Conservation (phyloP, 2,113 vertebrate genomes). For the Anguilla japonica region DNA sequence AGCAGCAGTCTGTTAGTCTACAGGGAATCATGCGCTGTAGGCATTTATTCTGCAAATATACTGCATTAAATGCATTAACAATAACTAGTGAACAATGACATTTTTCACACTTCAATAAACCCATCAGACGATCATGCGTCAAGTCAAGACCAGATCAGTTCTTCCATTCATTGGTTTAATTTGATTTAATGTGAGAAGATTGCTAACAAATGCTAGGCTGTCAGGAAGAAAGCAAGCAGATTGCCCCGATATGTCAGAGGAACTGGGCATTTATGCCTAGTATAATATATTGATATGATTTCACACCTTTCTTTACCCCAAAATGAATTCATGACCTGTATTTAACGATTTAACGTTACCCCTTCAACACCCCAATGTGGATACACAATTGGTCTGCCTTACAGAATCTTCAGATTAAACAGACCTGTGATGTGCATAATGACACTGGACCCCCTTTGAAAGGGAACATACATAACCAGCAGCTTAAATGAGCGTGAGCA, state of each 20-base stretch:
- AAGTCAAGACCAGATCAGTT: neutral
- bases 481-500: neutral
- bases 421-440: neutral
- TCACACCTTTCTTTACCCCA: neutral
- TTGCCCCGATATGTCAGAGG: neutral
- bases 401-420: neutral
- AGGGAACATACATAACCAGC: neutral
- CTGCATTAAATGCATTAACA: neutral
- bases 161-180: neutral
- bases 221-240: neutral
- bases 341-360: neutral
- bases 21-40: neutral
- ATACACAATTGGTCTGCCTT: neutral
- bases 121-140: neutral
- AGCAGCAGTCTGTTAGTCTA: neutral
- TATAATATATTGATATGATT: neutral
- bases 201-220: neutral
- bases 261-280: neutral
- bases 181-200: neutral
- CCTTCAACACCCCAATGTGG: neutral
- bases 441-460: slow-evolving; percentile 3
- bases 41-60: neutral
- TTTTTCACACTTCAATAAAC: neutral
- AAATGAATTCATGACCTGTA: neutral
- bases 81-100: neutral